phyloP scores from a whole-genome alignment of 2,797 vertebrate species.

The Manis javanica region DNA sequence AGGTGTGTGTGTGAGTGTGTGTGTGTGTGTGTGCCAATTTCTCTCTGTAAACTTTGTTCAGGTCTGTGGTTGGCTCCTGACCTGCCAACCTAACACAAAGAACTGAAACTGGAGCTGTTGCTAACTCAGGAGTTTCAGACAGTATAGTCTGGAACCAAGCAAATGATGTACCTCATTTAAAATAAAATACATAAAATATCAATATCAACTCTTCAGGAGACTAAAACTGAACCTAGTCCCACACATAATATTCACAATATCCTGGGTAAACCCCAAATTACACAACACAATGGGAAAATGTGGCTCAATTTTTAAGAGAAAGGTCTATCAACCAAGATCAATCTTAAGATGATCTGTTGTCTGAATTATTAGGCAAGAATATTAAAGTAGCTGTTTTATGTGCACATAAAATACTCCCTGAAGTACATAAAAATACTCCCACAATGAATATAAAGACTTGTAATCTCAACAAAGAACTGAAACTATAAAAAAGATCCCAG shows the following conservation, averaged over 20 bases:
- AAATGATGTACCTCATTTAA: background rate
- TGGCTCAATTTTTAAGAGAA: background rate
- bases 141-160: background rate
- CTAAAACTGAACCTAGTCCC: background rate
- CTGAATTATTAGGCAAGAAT: background rate
- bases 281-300: background rate
- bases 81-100: background rate
- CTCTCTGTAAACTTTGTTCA: background rate
- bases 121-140: background rate
- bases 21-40: background rate
- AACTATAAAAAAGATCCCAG: background rate
- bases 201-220: slow-evolving; percentile 6
- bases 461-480: background rate
- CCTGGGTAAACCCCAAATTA: background rate
- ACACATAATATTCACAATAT: background rate
- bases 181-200: slow-evolving; percentile 28
- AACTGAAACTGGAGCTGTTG: background rate
- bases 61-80: background rate
- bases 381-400: slow-evolving; percentile 25
- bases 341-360: background rate
- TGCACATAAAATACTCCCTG: background rate
- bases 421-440: slow-evolving; percentile 11
- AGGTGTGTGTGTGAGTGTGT: background rate
- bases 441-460: background rate
- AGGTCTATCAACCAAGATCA: background rate